Conservation (phyloP, 2,888 invertebrate genomes). For the Dermolepida albohirtum region DNA sequence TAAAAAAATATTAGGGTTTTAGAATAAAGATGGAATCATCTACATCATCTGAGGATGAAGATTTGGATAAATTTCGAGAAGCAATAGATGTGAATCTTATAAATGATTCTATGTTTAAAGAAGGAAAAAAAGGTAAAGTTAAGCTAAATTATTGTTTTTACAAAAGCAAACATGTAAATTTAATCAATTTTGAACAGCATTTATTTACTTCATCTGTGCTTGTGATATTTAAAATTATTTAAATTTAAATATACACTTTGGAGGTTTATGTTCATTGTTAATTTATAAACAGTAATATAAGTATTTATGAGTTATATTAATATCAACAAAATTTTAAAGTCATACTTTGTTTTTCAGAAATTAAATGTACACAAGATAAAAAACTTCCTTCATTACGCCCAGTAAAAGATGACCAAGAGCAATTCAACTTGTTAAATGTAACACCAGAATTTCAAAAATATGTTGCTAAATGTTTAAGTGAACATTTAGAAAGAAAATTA, state of each 20-base stretch:
- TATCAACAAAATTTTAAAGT: too few species aligned
- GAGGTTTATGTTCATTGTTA: too few species aligned
- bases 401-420: slow-evolving; percentile 62
- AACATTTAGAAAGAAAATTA: slow-evolving; percentile 65
- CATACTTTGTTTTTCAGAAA: slow-evolving; percentile 42
- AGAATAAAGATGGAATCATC: slow-evolving; percentile 54
- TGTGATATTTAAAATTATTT: too few species aligned
- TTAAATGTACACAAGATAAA: slow-evolving; percentile 43
- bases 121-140: slow-evolving; percentile 33
- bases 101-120: slow-evolving; percentile 60
- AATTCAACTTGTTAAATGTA: slow-evolving; percentile 68
- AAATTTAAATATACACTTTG: too few species aligned
- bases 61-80: slow-evolving; percentile 61
- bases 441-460: slow-evolving; percentile 68
- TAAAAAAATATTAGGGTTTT: background rate
- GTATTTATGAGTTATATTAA: too few species aligned
- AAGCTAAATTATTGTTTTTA: background rate
- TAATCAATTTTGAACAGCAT: too few species aligned
- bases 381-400: slow-evolving; percentile 53
- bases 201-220: too few species aligned
- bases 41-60: slow-evolving; percentile 61
- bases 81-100: slow-evolving; percentile 68
- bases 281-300: too few species aligned
- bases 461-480: slow-evolving; percentile 68
- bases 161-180: too few species aligned